These are phyloP conservation scores for Ictalurus furcatus DNA, from an alignment of 2,113 vertebrate genomes.

Conservation along the genomic window DNA sequence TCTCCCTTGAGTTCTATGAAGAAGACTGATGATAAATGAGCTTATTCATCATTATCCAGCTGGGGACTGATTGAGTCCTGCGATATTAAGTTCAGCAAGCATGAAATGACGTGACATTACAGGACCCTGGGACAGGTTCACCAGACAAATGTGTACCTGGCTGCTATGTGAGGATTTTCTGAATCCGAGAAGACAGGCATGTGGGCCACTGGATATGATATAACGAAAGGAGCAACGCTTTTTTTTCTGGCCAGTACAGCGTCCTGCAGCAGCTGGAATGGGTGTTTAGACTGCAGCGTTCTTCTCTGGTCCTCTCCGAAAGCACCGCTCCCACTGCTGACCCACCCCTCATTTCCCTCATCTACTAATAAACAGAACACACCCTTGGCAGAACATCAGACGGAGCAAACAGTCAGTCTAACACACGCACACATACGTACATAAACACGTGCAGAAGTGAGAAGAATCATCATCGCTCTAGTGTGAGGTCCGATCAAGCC, in stretches of 20 bases:
- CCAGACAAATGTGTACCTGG: constrained; percentile 33
- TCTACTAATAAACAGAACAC: constrained; percentile 60
- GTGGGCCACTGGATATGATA: constrained; percentile 35
- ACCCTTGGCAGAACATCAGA: constrained; percentile 59
- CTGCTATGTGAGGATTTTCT: constrained; percentile 40
- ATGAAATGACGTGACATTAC: constrained; percentile 10
- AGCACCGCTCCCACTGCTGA: constrained; percentile 50
- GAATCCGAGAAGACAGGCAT: constrained; percentile 15
- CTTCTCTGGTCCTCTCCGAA: constrained; percentile 46
- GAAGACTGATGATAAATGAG: constrained; percentile 43
- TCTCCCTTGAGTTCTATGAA: constrained; percentile 27
- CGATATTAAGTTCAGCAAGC: constrained; percentile 25
- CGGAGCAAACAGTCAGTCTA: constrained; percentile 44
- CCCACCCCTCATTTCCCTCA: constrained; percentile 58
- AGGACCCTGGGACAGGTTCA: constrained; percentile 11
- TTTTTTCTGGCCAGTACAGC: constrained; percentile 39
- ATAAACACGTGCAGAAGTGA: constrained; percentile 39
- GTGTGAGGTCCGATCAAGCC: constrained; percentile 50
- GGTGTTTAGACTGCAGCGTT: constrained; percentile 55
- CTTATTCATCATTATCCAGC: constrained; percentile 38
- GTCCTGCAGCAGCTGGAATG: constrained; percentile 55
- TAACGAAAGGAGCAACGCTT: constrained; percentile 40
- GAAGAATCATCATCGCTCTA: constrained; percentile 41
- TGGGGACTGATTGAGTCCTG: constrained; percentile 13
- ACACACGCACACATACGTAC: constrained; percentile 41